These are phyloP conservation scores for Eupeodes luniger DNA, from an alignment of 2,888 invertebrate species.

Conservation along the genomic window DNA sequence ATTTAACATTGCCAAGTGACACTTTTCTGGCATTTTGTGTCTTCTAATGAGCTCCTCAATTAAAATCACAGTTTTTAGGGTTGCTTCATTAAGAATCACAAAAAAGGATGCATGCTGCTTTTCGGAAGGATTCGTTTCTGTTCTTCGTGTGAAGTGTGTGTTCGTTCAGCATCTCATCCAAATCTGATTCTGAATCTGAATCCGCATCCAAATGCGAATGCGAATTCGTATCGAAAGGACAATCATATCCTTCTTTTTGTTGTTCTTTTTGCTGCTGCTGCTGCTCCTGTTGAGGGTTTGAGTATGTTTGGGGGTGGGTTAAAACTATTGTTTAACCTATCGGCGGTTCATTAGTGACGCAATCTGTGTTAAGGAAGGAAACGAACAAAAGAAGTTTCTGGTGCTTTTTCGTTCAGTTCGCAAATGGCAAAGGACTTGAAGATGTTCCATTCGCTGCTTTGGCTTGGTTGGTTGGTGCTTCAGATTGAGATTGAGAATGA, in stretches of 20 bases:
- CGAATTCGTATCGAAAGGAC: constrained; percentile 37
- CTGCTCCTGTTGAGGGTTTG: background rate
- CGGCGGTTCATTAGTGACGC: constrained; percentile 71
- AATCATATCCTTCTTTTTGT: constrained; percentile 12
- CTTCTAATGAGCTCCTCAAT: constrained; percentile 74
- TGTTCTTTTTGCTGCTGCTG: background rate
- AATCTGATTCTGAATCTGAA: background rate
- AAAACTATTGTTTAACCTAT: constrained; percentile 68
- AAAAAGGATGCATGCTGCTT: constrained; percentile 33
- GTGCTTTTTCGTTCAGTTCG: constrained; percentile 45
- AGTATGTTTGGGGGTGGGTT: background rate
- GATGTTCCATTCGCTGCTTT: constrained; percentile 61
- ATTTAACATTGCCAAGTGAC: constrained; percentile 45
- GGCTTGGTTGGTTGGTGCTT: background rate
- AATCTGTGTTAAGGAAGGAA: constrained; percentile 53
- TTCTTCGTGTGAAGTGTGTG: constrained; percentile 27
- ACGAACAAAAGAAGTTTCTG: constrained; percentile 48
- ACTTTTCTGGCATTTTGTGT: constrained; percentile 47
- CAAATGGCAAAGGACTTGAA: constrained; percentile 62
- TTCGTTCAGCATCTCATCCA: constrained; percentile 14
- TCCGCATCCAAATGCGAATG: background rate
- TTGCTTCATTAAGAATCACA: constrained; percentile 63
- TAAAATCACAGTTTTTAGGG: constrained; percentile 71
- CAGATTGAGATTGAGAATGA: constrained; percentile 36
- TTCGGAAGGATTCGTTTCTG: background rate